Evolutionary conservation across 2,888 invertebrate genomes (phyloP), one percentile per base, ranked within the genome.

Genomic region (Drosophila leonis): DNA sequence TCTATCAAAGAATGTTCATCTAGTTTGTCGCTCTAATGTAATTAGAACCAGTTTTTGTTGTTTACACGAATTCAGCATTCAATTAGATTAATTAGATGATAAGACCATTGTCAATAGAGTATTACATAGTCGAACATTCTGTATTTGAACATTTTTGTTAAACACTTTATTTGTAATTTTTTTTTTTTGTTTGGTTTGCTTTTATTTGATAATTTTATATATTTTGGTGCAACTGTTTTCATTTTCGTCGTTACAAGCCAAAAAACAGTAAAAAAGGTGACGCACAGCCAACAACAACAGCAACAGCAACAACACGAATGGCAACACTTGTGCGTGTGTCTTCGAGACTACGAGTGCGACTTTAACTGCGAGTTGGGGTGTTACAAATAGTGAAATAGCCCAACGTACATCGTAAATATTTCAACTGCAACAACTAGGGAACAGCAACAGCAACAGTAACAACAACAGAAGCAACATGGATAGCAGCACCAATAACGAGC

Each of bases 351-450:
- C 46, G 57, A 24, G 24, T 64, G 27, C 39, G 60, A 65, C 51
- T 51, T 42, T 35, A 61, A 37, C 57, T 56, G 44, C 18, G 54
- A 44, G 35, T 67, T 42, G 61, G 72, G 66, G 72, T 77, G 75
- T 76, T 83, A 86, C 83, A 84, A 84, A 84, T 84, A 84, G 84
- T 88, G 88, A 78, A 83, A 88, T 80, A 87, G 89, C 84, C 85
- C 89, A 85, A 82, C 85, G 88, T 89, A 87, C 85, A 82, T 89
- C 89, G 86, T 86, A 86, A 86, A 86, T 89, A 86, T 86, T 86
- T 86, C 86, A 86, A 87, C 87, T 89, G 89, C 89, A 87, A 89
- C 86, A 87, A 87, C 86, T 65, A 74, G 75, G 78, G 78, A 82
- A 67, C 72, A 75, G 62, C 49, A 67, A 48, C 66, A 75, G 29